Base-by-base conservation (phyloP, 2,888 invertebrate species). In the Agrenia bidenticulata region DNA sequence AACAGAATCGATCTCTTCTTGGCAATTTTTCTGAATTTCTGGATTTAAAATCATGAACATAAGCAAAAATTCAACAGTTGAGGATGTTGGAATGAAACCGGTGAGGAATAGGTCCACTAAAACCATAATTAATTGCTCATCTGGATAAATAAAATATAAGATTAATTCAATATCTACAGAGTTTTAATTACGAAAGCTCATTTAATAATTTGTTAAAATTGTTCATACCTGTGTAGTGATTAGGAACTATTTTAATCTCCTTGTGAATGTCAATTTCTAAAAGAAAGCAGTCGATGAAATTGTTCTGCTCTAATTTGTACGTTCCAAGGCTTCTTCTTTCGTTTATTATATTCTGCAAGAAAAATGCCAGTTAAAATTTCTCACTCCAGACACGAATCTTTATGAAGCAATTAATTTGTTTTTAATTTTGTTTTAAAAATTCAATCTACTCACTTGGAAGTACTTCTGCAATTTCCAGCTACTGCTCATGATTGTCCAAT, bases 1-100 rank as follows among this genome's bases (percentile, higher is more conserved):
- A 11, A 72, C 64, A 15, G 50, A 54, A 32, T 70, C 70, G 51
- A 73, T 68, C 59, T 74, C 74, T 15, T 69, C 67, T 41, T 69
- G 67, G 32, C 68, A 67, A 54, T 71, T 73, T 17, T 23, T 55
- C 41, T 74, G 74, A 19, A 74, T 67, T 21, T 71, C 64, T 2
- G 73, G 74, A 50, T 73, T 51, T 11, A 69, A 60, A 23, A 74
- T 63, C 73, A 74, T 70, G 54, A 66, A 74, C 63, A 72, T 66
- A 15, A 73, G 37, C 11, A 69, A 61, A 49, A 64, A 74, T 41
- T 67, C 68, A 9, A 74, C 37, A 23, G 67, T 67, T 1, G 70
- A 67, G 2, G 69, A 61, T 1, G 65, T 64, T 11, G 74, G 67
- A 2, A 67, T 56, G 26, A 69, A 72, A n/a, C 73, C 73, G 11